These are phyloP conservation scores for Cyrtorhinus lividipennis DNA, from an alignment of 1,140 invertebrate genomes.

Conservation along the genomic window DNA sequence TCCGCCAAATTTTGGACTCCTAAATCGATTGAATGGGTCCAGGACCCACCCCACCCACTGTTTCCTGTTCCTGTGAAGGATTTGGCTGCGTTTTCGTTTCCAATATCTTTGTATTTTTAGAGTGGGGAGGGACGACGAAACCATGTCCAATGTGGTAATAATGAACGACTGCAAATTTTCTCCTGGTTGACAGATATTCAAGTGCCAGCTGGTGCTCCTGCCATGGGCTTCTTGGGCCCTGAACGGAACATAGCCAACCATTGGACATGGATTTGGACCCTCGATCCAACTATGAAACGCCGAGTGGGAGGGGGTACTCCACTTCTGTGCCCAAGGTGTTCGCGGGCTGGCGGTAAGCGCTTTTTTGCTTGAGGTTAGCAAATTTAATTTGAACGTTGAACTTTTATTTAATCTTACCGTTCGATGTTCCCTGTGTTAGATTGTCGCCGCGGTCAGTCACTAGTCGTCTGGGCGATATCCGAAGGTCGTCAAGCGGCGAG, in stretches of 20 bases:
- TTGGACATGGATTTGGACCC: conserved; percentile 72
- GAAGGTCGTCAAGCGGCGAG: conserved; percentile 94
- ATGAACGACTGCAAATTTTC: no score
- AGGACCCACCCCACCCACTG: no score
- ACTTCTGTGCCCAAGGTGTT: conserved; percentile 80
- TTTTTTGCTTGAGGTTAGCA: neutral
- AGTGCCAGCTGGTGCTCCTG: conserved; percentile 88
- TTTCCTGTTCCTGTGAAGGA: no score
- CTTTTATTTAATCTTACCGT: neutral
- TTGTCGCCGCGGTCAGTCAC: conserved; percentile 90
- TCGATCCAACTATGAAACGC: conserved; percentile 83
- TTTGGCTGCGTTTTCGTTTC: no score
- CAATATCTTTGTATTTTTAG: no score
- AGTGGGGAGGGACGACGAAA: no score
- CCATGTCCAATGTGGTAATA: no score
- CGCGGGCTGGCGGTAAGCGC: conserved; percentile 80
- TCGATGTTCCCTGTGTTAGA: no score
- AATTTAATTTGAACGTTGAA: no score
- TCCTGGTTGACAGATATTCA: conserved; percentile 39
- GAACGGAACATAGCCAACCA: conserved; percentile 79
- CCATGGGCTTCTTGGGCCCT: conserved; percentile 97
- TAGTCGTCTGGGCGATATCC: conserved; percentile 96
- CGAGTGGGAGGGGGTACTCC: conserved; percentile 54
- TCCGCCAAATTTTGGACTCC: no score
- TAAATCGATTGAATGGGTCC: no score